Percentiles rank a stretch among this genome's conserved stretches.
phyloP scores from a whole-genome alignment of 2,888 invertebrate species.

The Yponomeuta plumbellus region DNA sequence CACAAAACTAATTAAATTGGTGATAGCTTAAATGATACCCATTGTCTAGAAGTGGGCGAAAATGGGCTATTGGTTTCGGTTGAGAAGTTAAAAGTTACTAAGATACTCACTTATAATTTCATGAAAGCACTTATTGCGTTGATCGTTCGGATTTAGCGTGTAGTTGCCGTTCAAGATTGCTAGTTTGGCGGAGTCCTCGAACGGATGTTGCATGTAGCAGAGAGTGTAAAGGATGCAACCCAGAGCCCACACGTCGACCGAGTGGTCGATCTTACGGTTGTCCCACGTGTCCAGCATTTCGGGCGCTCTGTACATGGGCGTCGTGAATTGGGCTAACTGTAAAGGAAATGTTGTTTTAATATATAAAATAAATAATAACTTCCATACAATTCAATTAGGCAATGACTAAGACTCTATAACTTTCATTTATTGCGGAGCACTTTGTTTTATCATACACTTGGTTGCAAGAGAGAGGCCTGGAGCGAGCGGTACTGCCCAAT shows the following conservation, averaged over 20 bases:
- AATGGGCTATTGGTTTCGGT: not conserved
- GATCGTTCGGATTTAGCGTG: constrained; percentile 86
- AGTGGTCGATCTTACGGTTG: constrained; percentile 93
- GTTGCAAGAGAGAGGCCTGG: no score
- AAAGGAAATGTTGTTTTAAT: constrained; percentile 31
- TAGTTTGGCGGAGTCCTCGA: constrained; percentile 96
- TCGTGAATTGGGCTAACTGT: constrained; percentile 86
- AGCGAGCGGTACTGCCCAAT: no score
- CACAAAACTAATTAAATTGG: no score
- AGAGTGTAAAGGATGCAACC: constrained; percentile 96
- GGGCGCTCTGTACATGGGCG: constrained; percentile 98
- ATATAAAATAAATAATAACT: not conserved
- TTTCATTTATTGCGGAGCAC: no score
- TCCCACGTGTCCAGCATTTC: constrained; percentile 99
- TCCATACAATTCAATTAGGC: not conserved
- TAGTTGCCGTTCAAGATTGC: constrained; percentile 98
- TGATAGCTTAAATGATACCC: no score
- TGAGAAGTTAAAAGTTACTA: not conserved
- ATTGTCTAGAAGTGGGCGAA: no score
- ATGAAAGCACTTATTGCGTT: constrained; percentile 89
- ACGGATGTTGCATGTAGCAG: constrained; percentile 96
- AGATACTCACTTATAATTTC: constrained; percentile 88
- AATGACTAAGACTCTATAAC: no score
- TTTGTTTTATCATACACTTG: no score
- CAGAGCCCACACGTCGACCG: constrained; percentile 97